These are phyloP conservation scores for Sebastes variabilis DNA, from an alignment of 2,797 vertebrate genomes.

Conservation along the genomic window DNA sequence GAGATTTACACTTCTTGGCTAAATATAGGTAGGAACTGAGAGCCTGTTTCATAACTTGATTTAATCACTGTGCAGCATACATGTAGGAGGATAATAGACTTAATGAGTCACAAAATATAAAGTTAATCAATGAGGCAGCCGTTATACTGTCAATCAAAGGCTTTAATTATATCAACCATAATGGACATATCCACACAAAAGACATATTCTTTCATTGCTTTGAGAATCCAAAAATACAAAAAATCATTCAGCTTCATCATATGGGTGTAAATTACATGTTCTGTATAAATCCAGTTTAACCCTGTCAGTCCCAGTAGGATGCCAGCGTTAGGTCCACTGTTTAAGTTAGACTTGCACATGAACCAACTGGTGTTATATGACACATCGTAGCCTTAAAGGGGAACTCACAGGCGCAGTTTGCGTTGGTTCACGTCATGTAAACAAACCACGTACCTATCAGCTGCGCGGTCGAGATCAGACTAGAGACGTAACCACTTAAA, in stretches of 20 bases:
- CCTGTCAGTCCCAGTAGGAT: neutral
- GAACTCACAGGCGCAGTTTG: too few relatives aligned
- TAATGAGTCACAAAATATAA: constrained; percentile 16
- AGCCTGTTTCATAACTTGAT: neutral
- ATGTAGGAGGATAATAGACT: neutral
- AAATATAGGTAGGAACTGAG: neutral
- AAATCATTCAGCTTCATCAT: neutral
- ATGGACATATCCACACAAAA: neutral
- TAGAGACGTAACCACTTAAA: too few relatives aligned
- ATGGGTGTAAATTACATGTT: neutral
- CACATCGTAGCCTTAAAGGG: too few relatives aligned
- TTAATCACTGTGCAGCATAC: neutral
- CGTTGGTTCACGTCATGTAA: too few relatives aligned
- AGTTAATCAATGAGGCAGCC: constrained; percentile 11
- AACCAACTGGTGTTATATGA: neutral
- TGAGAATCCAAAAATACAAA: neutral
- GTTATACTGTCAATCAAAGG: neutral
- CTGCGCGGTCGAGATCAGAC: too few relatives aligned
- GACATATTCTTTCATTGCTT: neutral
- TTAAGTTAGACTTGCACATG: neutral
- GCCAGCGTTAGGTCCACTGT: neutral
- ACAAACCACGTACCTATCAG: too few relatives aligned
- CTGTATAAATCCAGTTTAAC: neutral
- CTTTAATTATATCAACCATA: neutral
- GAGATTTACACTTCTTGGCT: neutral